phyloP scores from a whole-genome alignment of 1,140 invertebrate species.

The Panagrolaimus sp. region DNA sequence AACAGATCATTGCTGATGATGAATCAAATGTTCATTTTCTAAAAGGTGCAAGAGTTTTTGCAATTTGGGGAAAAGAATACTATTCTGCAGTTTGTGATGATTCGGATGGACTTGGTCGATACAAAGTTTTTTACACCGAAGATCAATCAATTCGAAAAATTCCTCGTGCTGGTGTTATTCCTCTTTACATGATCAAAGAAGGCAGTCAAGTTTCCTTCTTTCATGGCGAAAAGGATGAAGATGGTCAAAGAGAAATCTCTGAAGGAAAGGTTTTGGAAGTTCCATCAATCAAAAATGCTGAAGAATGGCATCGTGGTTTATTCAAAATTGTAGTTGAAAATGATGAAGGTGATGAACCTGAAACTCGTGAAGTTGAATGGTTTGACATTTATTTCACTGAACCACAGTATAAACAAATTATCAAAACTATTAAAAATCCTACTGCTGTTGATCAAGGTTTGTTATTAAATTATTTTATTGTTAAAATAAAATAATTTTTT shows the following conservation, averaged over 20 bases:
- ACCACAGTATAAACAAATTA: not conserved
- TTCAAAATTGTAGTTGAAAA: conserved; percentile 24
- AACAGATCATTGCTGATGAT: conserved; percentile 44
- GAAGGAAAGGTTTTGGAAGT: conserved; percentile 28
- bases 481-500: not conserved
- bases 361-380: conserved; percentile 5
- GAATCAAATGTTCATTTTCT: conserved; percentile 26
- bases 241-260: conserved; percentile 24
- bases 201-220: conserved; percentile 31
- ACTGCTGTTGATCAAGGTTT: not conserved
- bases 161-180: conserved; percentile 44
- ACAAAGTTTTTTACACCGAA: conserved; percentile 48
- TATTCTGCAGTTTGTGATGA: conserved; percentile 53
- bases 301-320: conserved; percentile 45
- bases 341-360: conserved; percentile 14
- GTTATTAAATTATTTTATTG: not conserved
- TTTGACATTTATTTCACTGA: not conserved
- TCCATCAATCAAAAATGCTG: conserved; percentile 37
- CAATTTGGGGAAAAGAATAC: conserved; percentile 42
- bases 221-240: conserved; percentile 25
- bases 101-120: conserved; percentile 51
- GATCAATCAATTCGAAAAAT: conserved; percentile 42
- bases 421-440: not conserved
- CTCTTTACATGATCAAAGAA: conserved; percentile 30
- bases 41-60: conserved; percentile 46